phyloP scores from a whole-genome alignment of 2,888 invertebrate genomes.

The Cosmorhoe ocellata region DNA sequence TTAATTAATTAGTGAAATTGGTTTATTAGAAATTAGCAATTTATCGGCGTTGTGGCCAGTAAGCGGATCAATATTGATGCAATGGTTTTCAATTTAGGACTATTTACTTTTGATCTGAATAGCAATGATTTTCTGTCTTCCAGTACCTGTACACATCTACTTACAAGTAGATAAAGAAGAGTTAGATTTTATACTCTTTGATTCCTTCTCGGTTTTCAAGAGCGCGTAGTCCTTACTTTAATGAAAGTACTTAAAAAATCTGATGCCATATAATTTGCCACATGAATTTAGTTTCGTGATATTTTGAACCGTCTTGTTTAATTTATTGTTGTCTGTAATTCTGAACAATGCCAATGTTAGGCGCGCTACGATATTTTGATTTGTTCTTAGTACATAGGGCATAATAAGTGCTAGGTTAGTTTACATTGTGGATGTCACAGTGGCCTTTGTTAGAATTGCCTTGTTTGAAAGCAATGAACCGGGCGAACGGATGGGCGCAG shows the following conservation, averaged over 20 bases:
- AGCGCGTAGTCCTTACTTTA: slow-evolving; percentile 57
- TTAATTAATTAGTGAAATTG: slow-evolving; percentile 69
- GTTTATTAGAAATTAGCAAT: slow-evolving; percentile 54
- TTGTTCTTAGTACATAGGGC: slow-evolving; percentile 61
- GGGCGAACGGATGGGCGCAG: slow-evolving; percentile 34
- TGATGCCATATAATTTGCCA: slow-evolving; percentile 82
- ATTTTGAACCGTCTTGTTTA: slow-evolving; percentile 72
- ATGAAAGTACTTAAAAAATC: slow-evolving; percentile 76
- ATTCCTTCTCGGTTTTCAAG: slow-evolving; percentile 38
- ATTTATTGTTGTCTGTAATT: slow-evolving; percentile 67
- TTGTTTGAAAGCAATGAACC: slow-evolving; percentile 68
- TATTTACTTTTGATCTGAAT: slow-evolving; percentile 73
- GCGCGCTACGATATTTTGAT: slow-evolving; percentile 51
- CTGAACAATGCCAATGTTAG: slow-evolving; percentile 59
- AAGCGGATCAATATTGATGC: slow-evolving; percentile 48
- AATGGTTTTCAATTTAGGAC: slow-evolving; percentile 46
- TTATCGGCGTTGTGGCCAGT: slow-evolving; percentile 69
- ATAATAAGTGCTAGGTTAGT: slow-evolving; percentile 71
- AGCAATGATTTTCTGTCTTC: slow-evolving; percentile 80
- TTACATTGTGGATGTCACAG: slow-evolving; percentile 72
- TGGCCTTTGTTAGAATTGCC: slow-evolving; percentile 72
- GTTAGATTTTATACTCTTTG: slow-evolving; percentile 44
- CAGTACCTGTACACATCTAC: slow-evolving; percentile 59
- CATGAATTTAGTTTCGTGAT: slow-evolving; percentile 78
- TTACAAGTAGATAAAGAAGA: slow-evolving; percentile 44